phyloP scores from a whole-genome alignment of 2,888 invertebrate species.

The Drosophila meridionalis region DNA sequence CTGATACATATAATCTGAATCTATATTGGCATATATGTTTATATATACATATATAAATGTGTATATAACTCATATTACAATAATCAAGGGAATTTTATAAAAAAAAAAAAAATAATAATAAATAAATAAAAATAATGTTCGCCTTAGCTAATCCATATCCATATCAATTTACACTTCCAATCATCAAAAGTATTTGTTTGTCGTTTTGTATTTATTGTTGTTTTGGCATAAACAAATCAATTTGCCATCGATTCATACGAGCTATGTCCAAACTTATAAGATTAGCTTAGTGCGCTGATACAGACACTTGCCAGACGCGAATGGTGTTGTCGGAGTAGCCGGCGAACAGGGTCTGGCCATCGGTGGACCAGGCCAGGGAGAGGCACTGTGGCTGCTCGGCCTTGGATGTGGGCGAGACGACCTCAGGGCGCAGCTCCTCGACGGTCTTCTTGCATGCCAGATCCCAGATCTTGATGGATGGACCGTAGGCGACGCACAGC shows the following conservation, averaged over 20 bases:
- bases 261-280: slow-evolving; percentile 50
- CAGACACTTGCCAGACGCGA: slow-evolving; percentile 99
- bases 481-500: slow-evolving; percentile 99
- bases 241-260: slow-evolving; percentile 45
- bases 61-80: too few relatives aligned
- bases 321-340: slow-evolving; percentile 99
- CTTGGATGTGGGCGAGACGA: slow-evolving; percentile 90
- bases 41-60: too few relatives aligned
- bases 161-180: not conserved
- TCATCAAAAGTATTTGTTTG: not conserved
- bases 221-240: slow-evolving; percentile 58
- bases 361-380: slow-evolving; percentile 99
- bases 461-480: slow-evolving; percentile 99
- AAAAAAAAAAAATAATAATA: too few relatives aligned
- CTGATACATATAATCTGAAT: too few relatives aligned
- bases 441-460: slow-evolving; percentile 99
- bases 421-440: slow-evolving; percentile 98
- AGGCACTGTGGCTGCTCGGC: slow-evolving; percentile 98
- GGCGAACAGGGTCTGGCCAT: slow-evolving; percentile 99
- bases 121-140: too few relatives aligned
- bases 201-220: slow-evolving; percentile 55
- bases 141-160: not conserved
- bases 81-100: too few relatives aligned
- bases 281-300: slow-evolving; percentile 89
- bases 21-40: too few relatives aligned